phyloP scores from a whole-genome alignment of 2,113 vertebrate species.

The Podiceps cristatus region DNA sequence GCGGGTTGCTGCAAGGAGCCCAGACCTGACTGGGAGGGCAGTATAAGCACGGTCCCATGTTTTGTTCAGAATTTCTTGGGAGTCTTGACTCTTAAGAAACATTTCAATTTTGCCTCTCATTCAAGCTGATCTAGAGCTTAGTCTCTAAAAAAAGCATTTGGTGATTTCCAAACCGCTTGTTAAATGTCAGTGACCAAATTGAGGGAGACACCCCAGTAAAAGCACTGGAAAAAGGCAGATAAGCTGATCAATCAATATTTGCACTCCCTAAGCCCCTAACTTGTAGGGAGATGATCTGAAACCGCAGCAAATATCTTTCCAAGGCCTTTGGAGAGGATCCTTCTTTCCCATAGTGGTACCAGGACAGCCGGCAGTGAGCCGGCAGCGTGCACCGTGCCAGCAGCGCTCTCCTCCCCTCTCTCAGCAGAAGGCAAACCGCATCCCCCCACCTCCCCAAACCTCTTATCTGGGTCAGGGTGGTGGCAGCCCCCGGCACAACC shows the following conservation, averaged over 20 bases:
- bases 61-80: neutral
- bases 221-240: neutral
- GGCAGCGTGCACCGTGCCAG: neutral
- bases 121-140: neutral
- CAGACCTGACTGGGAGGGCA: neutral
- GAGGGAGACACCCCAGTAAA: neutral
- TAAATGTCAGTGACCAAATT: neutral
- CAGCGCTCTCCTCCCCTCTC: neutral
- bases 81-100: neutral
- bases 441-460: neutral
- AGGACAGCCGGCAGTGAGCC: neutral
- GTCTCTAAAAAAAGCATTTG: neutral
- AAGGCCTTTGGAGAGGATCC: neutral
- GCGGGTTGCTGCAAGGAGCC: neutral
- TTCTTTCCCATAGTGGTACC: neutral
- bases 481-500: neutral
- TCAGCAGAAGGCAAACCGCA: neutral
- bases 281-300: neutral
- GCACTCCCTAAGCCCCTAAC: neutral
- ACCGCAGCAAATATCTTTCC: neutral
- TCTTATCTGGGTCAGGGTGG: constrained; percentile 48
- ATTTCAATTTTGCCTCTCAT: neutral
- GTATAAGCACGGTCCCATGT: accelerated
- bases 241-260: neutral
- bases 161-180: neutral